A percentile compares a stretch with the other conserved stretches of the same genome.
Evolutionary conservation across 2,797 vertebrate genomes (phyloP).

Genomic region (Fundulus diaphanus): DNA sequence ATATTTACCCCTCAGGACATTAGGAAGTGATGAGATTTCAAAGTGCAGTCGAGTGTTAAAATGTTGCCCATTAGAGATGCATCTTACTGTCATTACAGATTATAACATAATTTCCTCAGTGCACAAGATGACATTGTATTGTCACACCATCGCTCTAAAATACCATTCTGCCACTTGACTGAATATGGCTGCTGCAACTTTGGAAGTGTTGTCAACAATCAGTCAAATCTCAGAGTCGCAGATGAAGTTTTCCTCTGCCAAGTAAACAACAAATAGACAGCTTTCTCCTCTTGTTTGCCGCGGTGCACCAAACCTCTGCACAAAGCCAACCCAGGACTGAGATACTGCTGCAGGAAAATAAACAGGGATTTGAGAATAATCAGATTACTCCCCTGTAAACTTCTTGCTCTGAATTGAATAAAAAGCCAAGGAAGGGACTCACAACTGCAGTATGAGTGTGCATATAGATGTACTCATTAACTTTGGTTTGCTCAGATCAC

Average conservation of each 20-base stretch:
- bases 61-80: constrained; percentile 4
- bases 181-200: background rate
- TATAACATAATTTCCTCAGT: constrained; percentile 6
- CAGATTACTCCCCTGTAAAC: constrained; percentile 12
- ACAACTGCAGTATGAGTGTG: constrained; percentile 7
- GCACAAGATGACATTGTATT: constrained; percentile 6
- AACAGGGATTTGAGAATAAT: constrained; percentile 10
- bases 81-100: constrained; percentile 24
- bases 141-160: constrained; percentile 4
- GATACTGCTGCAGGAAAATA: background rate
- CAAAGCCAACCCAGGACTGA: background rate
- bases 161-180: background rate
- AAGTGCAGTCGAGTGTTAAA: constrained; percentile 18
- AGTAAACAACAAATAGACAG: background rate
- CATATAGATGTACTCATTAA: constrained; percentile 24
- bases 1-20: constrained; percentile 2
- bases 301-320: background rate
- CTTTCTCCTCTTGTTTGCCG: background rate
- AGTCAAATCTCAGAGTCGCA: background rate
- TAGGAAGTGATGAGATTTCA: constrained; percentile 11
- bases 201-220: background rate
- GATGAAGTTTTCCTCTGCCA: background rate
- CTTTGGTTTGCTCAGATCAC: constrained; percentile 9
- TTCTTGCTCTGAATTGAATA: constrained; percentile 19
- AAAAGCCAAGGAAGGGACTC: constrained; percentile 6